Evolutionary conservation across 1,140 invertebrate species (phyloP), one percentile per base, ranked within the genome.

Genomic region (Heliconius eleuchia): DNA sequence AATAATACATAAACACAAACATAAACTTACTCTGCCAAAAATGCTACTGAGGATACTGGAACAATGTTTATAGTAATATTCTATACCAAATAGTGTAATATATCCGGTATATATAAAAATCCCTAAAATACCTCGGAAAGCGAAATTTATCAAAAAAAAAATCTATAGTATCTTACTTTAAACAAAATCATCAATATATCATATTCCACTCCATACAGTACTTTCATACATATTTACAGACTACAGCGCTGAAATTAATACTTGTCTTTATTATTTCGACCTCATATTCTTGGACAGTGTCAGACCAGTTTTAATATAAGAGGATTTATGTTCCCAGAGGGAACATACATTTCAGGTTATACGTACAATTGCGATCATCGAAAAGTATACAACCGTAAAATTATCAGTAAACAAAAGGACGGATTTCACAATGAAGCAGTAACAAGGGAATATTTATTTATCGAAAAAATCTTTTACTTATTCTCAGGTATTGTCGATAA

Each of bases 291-390:
- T 84, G 71, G 46, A 73, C 74, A 76, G 52, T 78, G 76, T 76
- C 78, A 81, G 80, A 80, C 77, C 80, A 84, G 82, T 81, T 84
- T 84, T 84, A 84, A 84, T 82, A 84, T 82, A 81, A 81, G 76
- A 81, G 78, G 80, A 83, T 83, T 83, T 83, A 83, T 83, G 76
- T 80, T 81, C 80, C 80, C 80, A 5, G 46, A 83, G 80, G 82
- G 73, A 78, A 83, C 82, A 81, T 83, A 81, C 80, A 83, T 83
- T 83, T 81, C 70, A 57, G 75, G 75, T 80, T 77, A 78, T 77
- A 79, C 74, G 66, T 80, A 76, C 75, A 81, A 70, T 57, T 74
- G 60, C 73, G 78, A 75, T 60, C 77, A 83, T 66, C 60, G 60
- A 66, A 30, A 66, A 66, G 60, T 37, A 73, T 73, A 73, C 60